Evolutionary conservation across 2,797 vertebrate genomes (phyloP), one percentile per base, ranked within the genome.

Genomic region (Onychomys arenicola): DNA sequence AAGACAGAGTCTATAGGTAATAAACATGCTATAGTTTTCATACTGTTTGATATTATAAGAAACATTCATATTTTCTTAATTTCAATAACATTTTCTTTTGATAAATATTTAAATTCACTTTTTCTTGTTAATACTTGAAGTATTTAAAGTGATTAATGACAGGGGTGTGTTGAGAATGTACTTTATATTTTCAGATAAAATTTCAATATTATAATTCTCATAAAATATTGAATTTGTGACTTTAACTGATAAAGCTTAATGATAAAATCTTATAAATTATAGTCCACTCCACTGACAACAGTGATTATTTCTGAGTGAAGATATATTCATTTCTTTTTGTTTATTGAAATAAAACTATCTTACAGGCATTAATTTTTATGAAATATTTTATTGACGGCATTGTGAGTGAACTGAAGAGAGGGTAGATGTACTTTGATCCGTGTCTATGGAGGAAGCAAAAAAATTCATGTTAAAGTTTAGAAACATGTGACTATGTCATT

Each of bases 121-220:
- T 92, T 4, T 59, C 89, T 25, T 77, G 1, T 37, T 81, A 21
- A 8, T 88, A 88, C 6, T 84, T 71, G 65, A 77, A 81, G 75
- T 25, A 84, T 59, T 73, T 93, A 82, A 92, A 69, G 10, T 52
- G 32, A 57, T 77, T 88, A 93, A 29, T 73, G 69, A 43, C 52
- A 69, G 29, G 29, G 84, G 69, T 73, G 75, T 84, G 5, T 40
- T 61, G 17, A 84, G 55, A 29, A 0, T 19, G 67, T 29, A 23
- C 46, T 55, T 12, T 87, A 82, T 91, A 91, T 94, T 93, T 49
- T 10, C 75, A 23, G 25, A 75, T 61, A 91, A 96, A 25, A 88
- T 81, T 94, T 75, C 46, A 95, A 65, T 6, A 49, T 83, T 76
- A 61, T 12, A 91, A 88, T 97, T 94, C 1, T 25, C 46, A 8